A percentile compares a stretch with the other conserved stretches of the same genome.
Conservation (phyloP, 2,113 vertebrate genomes). For the Aegotheles bennettii region DNA sequence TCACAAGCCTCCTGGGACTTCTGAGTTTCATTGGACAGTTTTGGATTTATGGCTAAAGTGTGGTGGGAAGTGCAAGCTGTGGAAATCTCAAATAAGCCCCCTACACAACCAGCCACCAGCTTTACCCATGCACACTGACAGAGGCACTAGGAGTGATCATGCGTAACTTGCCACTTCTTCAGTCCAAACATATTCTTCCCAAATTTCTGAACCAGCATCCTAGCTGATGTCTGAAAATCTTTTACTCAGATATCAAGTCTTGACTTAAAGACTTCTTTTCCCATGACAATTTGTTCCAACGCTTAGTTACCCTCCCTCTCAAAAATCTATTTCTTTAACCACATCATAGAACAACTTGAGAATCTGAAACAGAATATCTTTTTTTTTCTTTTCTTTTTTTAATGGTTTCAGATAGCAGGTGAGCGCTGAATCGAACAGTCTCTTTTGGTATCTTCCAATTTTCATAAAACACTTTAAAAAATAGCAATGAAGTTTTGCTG, state of each 20-base stretch:
- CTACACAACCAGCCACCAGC: neutral
- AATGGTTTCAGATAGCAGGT: neutral
- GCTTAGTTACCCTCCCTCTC: neutral
- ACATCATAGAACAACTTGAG: neutral
- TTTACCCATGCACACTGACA: neutral
- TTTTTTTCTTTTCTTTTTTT: too few relatives aligned
- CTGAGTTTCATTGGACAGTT: neutral
- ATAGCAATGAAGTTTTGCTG: neutral
- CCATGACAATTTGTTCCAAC: neutral
- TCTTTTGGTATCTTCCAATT: neutral
- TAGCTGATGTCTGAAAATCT: neutral
- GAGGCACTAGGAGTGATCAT: rapidly evolving
- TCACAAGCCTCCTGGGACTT: neutral
- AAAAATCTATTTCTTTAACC: neutral
- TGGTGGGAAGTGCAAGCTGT: neutral
- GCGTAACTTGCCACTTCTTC: neutral
- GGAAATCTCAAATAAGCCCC: neutral
- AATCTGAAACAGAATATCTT: neutral
- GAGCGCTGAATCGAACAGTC: neutral
- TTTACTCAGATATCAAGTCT: neutral
- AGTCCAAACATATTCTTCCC: neutral
- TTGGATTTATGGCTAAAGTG: neutral
- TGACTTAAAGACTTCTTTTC: neutral
- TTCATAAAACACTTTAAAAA: neutral
- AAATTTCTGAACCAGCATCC: neutral